phyloP scores from a whole-genome alignment of 2,113 vertebrate species.

The Lipophrys pholis region DNA sequence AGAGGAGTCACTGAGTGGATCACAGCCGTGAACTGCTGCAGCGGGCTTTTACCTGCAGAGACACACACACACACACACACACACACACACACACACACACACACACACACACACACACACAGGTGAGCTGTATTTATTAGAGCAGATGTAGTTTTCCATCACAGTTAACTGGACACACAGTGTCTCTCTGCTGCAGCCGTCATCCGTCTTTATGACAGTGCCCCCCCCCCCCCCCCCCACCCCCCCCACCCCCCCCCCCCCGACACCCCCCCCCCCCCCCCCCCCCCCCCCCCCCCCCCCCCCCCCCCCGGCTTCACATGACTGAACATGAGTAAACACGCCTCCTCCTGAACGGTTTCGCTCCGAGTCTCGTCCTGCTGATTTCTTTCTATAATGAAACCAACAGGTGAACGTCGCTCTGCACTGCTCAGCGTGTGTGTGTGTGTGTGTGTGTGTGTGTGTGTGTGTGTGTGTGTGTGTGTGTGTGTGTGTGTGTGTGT shows the following conservation, averaged over 20 bases:
- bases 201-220: slow-evolving; percentile 67
- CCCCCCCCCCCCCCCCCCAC: not conserved
- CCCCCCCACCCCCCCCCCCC: no score
- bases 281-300: no score
- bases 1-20: slow-evolving; percentile 82
- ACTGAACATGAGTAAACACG: slow-evolving; percentile 54
- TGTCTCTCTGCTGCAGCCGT: slow-evolving; percentile 24
- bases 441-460: no score
- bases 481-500: no score
- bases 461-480: no score
- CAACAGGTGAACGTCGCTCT: no score
- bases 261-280: no score
- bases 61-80: slow-evolving; percentile 51
- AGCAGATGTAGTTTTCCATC: slow-evolving; percentile 47
- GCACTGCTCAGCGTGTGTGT: no score
- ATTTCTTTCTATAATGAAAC: slow-evolving; percentile 27
- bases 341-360: slow-evolving; percentile 36
- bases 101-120: no score
- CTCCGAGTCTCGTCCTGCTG: slow-evolving; percentile 28
- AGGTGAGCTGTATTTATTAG: slow-evolving; percentile 38
- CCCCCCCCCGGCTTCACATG: slow-evolving; percentile 17
- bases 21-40: slow-evolving; percentile 84
- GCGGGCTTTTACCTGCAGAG: slow-evolving; percentile 80
- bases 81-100: slow-evolving; percentile 39
- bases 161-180: slow-evolving; percentile 51